A percentile compares a stretch with the other conserved stretches of the same genome.
These are phyloP conservation scores for Pangasius krempfi DNA, from an alignment of 2,797 vertebrate genomes.

Conservation along the genomic window DNA sequence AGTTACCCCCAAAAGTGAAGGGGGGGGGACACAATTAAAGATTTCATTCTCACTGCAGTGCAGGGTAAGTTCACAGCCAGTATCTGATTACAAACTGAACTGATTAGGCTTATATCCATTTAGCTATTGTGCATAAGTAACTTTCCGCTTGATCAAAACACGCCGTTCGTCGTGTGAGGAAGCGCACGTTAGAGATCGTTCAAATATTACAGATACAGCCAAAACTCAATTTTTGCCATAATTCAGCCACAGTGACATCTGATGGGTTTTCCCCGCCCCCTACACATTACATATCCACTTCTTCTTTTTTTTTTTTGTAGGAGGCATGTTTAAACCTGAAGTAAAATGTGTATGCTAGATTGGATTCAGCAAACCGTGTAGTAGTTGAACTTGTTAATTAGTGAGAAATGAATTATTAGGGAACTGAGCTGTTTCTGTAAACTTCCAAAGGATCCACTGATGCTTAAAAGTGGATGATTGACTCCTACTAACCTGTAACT, in stretches of 20 bases:
- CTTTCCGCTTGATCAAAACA: not conserved
- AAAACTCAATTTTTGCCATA: not conserved
- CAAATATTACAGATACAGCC: not conserved
- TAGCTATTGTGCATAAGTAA: no score
- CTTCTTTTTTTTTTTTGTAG: not conserved
- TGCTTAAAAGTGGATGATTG: not conserved
- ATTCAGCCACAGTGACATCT: not conserved
- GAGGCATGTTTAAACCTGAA: not conserved
- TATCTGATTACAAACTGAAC: not conserved
- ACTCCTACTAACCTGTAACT: not conserved
- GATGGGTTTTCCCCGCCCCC: not conserved
- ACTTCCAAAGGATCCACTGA: not conserved
- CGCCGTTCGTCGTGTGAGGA: not conserved
- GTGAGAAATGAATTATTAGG: not conserved
- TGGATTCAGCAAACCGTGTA: not conserved
- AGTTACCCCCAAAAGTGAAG: not conserved
- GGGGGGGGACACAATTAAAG: not conserved
- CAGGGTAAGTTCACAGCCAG: not conserved
- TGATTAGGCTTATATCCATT: not conserved
- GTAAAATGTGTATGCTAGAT: not conserved
- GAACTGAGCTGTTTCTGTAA: not conserved
- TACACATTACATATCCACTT: not conserved
- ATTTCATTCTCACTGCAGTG: not conserved
- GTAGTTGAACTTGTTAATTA: not conserved
- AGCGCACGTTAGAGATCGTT: not conserved